Evolutionary conservation across 2,888 invertebrate genomes (phyloP).

Genomic region (Hypolimnas misippus): DNA sequence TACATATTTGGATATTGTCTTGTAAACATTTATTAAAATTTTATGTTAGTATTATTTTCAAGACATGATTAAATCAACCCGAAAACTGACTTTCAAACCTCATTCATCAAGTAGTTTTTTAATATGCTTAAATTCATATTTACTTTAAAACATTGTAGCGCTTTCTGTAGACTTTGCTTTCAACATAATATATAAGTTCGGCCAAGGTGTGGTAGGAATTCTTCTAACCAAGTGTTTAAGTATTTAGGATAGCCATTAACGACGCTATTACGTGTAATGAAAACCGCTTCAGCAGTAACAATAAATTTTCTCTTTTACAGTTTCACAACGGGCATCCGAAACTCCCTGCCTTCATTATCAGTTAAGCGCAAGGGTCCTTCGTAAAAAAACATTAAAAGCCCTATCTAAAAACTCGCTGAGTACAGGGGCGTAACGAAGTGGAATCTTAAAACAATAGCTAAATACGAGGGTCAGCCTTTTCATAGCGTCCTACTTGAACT

Average conservation of each 20-base stretch:
- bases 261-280: slow-evolving; percentile 67
- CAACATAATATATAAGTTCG: slow-evolving; percentile 3
- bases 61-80: neutral
- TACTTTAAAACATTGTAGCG: neutral
- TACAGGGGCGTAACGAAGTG: slow-evolving; percentile 80
- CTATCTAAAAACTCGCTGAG: slow-evolving; percentile 71
- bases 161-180: neutral
- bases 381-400: slow-evolving; percentile 69
- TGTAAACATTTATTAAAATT: too few species aligned
- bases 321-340: slow-evolving; percentile 59
- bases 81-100: too few species aligned
- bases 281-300: slow-evolving; percentile 69
- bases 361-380: slow-evolving; percentile 73
- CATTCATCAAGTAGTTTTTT: neutral
- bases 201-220: slow-evolving; percentile 3
- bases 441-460: slow-evolving; percentile 83
- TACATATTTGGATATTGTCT: too few species aligned
- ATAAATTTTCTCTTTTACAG: slow-evolving; percentile 75
- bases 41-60: neutral
- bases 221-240: slow-evolving; percentile 64
- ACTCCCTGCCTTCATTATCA: slow-evolving; percentile 76
- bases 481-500: slow-evolving; percentile 69
- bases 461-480: slow-evolving; percentile 73
- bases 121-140: neutral
- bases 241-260: slow-evolving; percentile 68